Evolutionary conservation across 2,888 invertebrate species (phyloP), one percentile per base, ranked within the genome.

Genomic region (Seira musarum): DNA sequence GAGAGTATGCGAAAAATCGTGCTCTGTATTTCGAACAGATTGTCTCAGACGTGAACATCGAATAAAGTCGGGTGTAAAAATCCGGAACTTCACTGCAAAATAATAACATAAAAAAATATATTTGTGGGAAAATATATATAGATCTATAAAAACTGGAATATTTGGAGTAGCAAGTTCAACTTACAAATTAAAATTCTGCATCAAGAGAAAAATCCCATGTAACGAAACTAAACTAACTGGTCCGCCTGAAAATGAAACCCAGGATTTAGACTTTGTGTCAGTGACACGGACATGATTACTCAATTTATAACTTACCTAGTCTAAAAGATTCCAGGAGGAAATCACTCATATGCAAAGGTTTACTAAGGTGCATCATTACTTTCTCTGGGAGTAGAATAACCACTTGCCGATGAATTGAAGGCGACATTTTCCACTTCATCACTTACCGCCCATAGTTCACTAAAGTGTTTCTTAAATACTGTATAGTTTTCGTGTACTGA

Each of bases 21-120:
- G 94, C 93, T 89, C 96, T 95, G 90, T 95, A 96, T 87, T 96
- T 94, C 13, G 95, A 96, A 87, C 95, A 94, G 89, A 98, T 96
- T 87, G 98, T 93, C 87, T 94, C 94, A 0, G 96, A 95, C 87
- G 95, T 94, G 88, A 97, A 94, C 93, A 99, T 93, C 21, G 94
- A 94, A 90, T 99, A 99, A n/a, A 99, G 91, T 87, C 98, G 96
- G 86, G 93, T 93, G 90, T 96, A 99, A 88, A 99, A 96, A 88
- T 96, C 94, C 0, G 98, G 98, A 90, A 97, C 98, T 87, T 97
- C 95, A 82, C 92, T 92, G 25, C 5, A 88, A n/a, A 89, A 88
- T 78, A 82, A 76, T 81, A 25, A 17, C 57, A 69, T 22, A 81
- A 73, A 65, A 63, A 24, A 72, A 46, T 60, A 40, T 25, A 73